These are phyloP conservation scores for Hypomecis punctinalis DNA, from an alignment of 2,888 invertebrate species.

Conservation along the genomic window DNA sequence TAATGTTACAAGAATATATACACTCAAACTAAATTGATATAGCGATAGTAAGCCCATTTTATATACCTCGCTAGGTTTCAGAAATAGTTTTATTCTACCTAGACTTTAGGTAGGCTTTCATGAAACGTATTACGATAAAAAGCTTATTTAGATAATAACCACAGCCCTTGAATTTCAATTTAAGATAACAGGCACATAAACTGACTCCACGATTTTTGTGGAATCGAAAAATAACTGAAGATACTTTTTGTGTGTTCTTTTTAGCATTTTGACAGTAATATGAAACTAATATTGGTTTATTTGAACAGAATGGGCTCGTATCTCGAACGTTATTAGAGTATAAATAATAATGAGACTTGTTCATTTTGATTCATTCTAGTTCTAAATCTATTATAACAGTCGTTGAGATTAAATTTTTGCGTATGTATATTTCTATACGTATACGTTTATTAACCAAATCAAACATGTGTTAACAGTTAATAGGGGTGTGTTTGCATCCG, in stretches of 20 bases:
- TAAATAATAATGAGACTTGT: too few relatives aligned
- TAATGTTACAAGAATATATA: constrained; percentile 10
- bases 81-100: constrained; percentile 27
- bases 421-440: too few relatives aligned
- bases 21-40: constrained; percentile 27
- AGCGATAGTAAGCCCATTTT: constrained; percentile 18
- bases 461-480: too few relatives aligned
- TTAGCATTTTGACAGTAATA: constrained; percentile 3
- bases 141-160: constrained; percentile 29
- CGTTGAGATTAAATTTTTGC: too few relatives aligned
- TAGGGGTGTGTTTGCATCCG: too few relatives aligned
- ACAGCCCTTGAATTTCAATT: constrained; percentile 30
- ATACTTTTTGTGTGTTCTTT: constrained; percentile 6
- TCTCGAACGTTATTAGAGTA: background rate
- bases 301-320: background rate
- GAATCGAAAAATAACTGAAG: constrained; percentile 10
- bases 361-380: too few relatives aligned
- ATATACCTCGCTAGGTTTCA: constrained; percentile 25
- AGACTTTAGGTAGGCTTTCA: constrained; percentile 21
- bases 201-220: constrained; percentile 13
- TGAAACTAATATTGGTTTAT: constrained; percentile 1
- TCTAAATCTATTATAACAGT: too few relatives aligned
- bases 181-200: constrained; percentile 21
- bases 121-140: constrained; percentile 32
- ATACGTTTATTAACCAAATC: too few relatives aligned